Conservation (phyloP, 2,113 vertebrate genomes). For the Chlorodrepanis virens region DNA sequence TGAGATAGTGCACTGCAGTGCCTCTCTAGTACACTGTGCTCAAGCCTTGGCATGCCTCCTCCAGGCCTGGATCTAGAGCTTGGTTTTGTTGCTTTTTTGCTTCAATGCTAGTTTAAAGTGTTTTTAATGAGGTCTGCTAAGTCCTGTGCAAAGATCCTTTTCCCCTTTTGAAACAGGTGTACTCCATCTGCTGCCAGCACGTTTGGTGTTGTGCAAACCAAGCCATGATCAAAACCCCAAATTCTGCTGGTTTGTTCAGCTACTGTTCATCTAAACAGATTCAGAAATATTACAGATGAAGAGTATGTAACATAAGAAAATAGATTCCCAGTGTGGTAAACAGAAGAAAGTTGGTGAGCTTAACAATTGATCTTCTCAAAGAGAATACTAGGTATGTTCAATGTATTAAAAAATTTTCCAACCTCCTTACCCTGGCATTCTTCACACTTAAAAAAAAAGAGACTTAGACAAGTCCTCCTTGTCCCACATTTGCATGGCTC, state of each 20-base stretch:
- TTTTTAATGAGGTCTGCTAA: neutral
- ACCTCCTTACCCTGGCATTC: neutral
- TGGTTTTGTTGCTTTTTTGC: neutral
- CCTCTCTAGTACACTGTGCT: too few species aligned
- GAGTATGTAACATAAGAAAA: neutral
- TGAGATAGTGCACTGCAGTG: neutral
- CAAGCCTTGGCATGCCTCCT: neutral
- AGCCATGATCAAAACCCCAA: neutral
- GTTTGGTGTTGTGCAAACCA: neutral
- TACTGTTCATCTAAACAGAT: neutral
- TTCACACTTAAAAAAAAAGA: slow-evolving; percentile 22
- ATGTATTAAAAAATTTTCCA: neutral
- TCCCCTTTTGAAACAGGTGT: neutral
- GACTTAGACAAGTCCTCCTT: neutral
- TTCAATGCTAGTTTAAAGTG: neutral
- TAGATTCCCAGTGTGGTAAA: neutral
- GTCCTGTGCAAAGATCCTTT: neutral
- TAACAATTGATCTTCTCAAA: neutral
- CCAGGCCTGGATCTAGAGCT: neutral
- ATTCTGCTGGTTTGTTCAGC: neutral
- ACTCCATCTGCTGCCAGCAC: neutral
- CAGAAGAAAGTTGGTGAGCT: neutral
- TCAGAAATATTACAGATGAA: neutral
- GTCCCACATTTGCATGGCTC: slow-evolving; percentile 7
- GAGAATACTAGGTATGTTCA: neutral